Base-by-base conservation (phyloP, 2,888 invertebrate species). In the Conops quadrifasciatus region DNA sequence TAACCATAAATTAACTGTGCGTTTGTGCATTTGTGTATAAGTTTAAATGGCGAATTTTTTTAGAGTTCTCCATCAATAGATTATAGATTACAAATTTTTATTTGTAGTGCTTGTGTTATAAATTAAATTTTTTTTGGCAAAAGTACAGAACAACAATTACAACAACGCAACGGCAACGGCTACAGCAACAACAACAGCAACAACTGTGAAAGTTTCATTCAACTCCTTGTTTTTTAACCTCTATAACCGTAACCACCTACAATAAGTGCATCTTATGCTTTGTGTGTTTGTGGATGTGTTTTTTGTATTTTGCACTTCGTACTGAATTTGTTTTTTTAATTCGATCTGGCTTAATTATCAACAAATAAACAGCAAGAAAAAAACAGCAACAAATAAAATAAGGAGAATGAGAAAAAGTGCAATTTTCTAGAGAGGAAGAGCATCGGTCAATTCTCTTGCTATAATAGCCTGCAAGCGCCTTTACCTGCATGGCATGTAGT, bases 201-300 rank as follows among this genome's bases (percentile, higher is more conserved):
- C n/a, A n/a, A 15, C 47, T 47, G 21, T 19, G 19, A 58, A 67
- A 13, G 68, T 62, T 68, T 68, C 62, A 67, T 68, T 68, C 68
- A 62, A 60, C 62, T 68, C 60, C 36, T 51, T 60, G 1, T 13
- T 47, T 63, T 43, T 62, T 16, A 11, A 58, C 28, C 28, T 36
- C 36, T 28, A 24, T 26, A n/a, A n/a, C n/a, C n/a, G n/a, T n/a
- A n/a, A n/a, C 26, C 16, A 15, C 2, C 26, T 26, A 7, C 45
- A 60, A n/a, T 58, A 30, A 21, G 13, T 62, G 21, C 28, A 16
- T 62, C 36, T 45, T 62, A 16, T 30, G 30, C 59, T 59, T 43
- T 62, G 64, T 24, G 45, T 15, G 24, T 24, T 58, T 28, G 9
- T 58, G 21, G 28, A 11, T 26, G 26, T 24, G 58, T 24, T 9